phyloP scores from a whole-genome alignment of 2,797 vertebrate genomes.

The Notoglanidium macrostoma region DNA sequence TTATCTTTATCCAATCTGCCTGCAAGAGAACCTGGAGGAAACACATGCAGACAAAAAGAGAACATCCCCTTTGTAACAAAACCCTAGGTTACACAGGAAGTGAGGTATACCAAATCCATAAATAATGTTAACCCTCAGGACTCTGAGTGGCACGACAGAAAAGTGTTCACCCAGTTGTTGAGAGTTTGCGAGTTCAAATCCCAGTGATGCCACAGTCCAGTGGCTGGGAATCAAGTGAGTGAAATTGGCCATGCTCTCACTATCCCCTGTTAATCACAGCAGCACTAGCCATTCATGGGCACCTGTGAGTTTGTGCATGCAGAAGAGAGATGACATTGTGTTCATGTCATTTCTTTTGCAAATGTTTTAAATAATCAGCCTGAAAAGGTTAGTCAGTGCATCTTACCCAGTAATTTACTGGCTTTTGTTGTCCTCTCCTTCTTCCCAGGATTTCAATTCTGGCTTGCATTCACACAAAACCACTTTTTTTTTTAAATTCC shows the following conservation, averaged over 20 bases:
- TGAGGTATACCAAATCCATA: not conserved
- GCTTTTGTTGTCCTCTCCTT: not conserved
- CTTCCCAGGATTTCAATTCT: not conserved
- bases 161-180: not conserved
- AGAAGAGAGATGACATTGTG: not conserved
- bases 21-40: not conserved
- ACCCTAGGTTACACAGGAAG: not conserved
- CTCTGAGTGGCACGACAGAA: not conserved
- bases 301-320: not conserved
- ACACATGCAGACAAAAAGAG: not conserved
- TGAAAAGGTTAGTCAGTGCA: not conserved
- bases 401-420: not conserved
- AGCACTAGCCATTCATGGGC: not conserved
- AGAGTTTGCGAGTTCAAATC: not conserved
- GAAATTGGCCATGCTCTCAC: not conserved
- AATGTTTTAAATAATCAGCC: not conserved
- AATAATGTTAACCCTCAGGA: not conserved
- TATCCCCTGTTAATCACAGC: not conserved
- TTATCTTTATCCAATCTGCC: not conserved
- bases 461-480: not conserved
- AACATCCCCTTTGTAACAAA: not conserved
- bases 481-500: not conserved
- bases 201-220: not conserved
- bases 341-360: not conserved
- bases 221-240: not conserved